These are phyloP conservation scores for Siphonodentalium dalli DNA, from an alignment of 2,888 invertebrate species.

Conservation along the genomic window DNA sequence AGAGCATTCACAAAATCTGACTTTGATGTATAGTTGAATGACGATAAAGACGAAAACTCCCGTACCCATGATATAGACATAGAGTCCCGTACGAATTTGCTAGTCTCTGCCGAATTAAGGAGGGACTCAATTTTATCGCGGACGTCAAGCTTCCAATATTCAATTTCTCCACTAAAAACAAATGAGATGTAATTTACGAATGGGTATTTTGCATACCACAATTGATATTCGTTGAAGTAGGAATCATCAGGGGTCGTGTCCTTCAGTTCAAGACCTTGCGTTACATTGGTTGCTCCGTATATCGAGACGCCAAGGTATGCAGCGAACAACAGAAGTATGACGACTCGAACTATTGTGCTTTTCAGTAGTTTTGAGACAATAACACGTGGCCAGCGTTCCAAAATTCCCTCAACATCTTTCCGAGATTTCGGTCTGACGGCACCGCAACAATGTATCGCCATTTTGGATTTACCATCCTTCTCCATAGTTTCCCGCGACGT, in stretches of 20 bases:
- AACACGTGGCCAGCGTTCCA: constrained; percentile 39
- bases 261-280: constrained; percentile 42
- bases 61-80: constrained; percentile 24
- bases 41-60: constrained; percentile 4
- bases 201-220: constrained; percentile 22
- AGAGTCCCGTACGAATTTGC: constrained; percentile 10
- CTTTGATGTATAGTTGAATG: constrained; percentile 12
- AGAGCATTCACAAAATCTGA: constrained; percentile 12
- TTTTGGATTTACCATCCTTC: constrained; percentile 18
- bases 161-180: constrained; percentile 10
- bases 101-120: constrained; percentile 3
- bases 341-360: constrained; percentile 24
- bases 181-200: constrained; percentile 19
- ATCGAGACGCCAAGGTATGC: constrained; percentile 42
- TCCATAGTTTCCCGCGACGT: constrained; percentile 31
- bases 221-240: constrained; percentile 37
- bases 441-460: constrained; percentile 56
- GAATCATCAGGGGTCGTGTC: constrained; percentile 44
- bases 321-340: constrained; percentile 35
- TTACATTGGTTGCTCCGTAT: constrained; percentile 40
- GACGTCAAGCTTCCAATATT: constrained; percentile 13
- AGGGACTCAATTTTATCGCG: constrained; percentile 10
- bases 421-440: constrained; percentile 31
- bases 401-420: constrained; percentile 36
- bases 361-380: constrained; percentile 34